Base-by-base conservation (phyloP, 2,888 invertebrate genomes). In the Disparrhopalites patrizii region DNA sequence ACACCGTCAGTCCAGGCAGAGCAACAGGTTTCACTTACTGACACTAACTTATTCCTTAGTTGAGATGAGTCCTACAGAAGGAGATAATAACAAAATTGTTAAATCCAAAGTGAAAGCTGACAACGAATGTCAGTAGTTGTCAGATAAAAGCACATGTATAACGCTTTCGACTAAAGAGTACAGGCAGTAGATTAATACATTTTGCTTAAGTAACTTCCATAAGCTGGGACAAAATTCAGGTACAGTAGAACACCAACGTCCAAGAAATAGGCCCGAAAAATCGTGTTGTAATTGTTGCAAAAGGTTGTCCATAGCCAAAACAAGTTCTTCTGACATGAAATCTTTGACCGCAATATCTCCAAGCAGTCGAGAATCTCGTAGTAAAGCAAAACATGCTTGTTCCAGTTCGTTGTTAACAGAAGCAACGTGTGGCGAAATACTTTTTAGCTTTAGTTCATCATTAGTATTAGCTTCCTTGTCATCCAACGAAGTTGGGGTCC, bases 191-290 rank as follows among this genome's bases (percentile, higher is more conserved):
- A 55, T 28, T 8, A 38, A 65, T 67, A 72, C 72, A 56, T 62
- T 58, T 52, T 71, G 69, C 10, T 69, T 68, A 18, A 75, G 54
- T 20, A 73, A 47, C 61, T 75, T 75, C 75, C 75, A 73, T 5
- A 75, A 31, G 30, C 70, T 70, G 8, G 72, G 71, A 47, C 69
- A 71, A n/a, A 73, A 62, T 23, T 73, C 72, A 2, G 31, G 27
- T 3, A 75, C 15, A 7, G 72, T 70, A 0, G 68, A 52, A 8
- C 67, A 67, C 62, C 72, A 71, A 28, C 71, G 40, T 28, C 70
- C 73, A 8, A 73, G 47, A 51, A 72, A 72, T 33, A 73, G 66
- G 15, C 40, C 33, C 0, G 47, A n/a, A 3, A 50, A 47, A n/a
- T 50, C 3, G 28, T 18, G 20, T 20, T 57, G n/a, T 2, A 65